Percentiles rank a stretch among this genome's conserved stretches.
Conservation (phyloP, 1,140 invertebrate species). For the Panagrolaimus sp. region DNA sequence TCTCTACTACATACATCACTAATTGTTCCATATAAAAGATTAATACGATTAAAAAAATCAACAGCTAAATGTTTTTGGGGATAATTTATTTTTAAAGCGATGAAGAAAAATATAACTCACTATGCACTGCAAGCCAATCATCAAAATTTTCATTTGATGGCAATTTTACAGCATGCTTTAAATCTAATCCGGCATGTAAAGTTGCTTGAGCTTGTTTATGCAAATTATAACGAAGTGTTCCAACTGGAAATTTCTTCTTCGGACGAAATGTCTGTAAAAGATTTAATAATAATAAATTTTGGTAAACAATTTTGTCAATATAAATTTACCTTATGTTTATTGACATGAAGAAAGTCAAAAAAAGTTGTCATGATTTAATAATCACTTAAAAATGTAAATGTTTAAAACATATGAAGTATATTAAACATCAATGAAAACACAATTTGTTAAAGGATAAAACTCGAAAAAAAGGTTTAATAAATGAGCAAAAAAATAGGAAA, state of each 20-base stretch:
- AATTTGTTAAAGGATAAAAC: neutral
- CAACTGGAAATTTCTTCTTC: constrained; percentile 82
- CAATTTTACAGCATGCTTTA: constrained; percentile 75
- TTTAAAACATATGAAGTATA: neutral
- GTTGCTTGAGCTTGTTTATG: constrained; percentile 90
- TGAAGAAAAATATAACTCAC: constrained; percentile 65
- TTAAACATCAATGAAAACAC: neutral
- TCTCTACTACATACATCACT: constrained; percentile 78
- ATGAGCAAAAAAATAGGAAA: neutral
- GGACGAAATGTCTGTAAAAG: constrained; percentile 75
- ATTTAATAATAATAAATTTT: neutral
- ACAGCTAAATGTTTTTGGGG: constrained; percentile 69
- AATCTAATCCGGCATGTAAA: constrained; percentile 84
- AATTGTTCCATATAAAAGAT: constrained; percentile 80
- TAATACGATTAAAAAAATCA: constrained; percentile 91
- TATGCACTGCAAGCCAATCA: constrained; percentile 92
- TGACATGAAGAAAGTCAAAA: constrained; percentile 57
- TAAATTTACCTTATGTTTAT: constrained; percentile 55
- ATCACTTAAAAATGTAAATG: constrained; percentile 10
- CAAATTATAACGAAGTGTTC: constrained; percentile 81
- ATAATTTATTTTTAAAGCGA: constrained; percentile 15
- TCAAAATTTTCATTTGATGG: constrained; percentile 80
- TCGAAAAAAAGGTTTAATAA: neutral
- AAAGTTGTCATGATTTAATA: constrained; percentile 31
- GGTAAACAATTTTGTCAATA: neutral